A percentile compares a stretch with the other conserved stretches of the same genome.
Conservation (phyloP, 2,113 vertebrate genomes). For the Dasypus novemcinctus region DNA sequence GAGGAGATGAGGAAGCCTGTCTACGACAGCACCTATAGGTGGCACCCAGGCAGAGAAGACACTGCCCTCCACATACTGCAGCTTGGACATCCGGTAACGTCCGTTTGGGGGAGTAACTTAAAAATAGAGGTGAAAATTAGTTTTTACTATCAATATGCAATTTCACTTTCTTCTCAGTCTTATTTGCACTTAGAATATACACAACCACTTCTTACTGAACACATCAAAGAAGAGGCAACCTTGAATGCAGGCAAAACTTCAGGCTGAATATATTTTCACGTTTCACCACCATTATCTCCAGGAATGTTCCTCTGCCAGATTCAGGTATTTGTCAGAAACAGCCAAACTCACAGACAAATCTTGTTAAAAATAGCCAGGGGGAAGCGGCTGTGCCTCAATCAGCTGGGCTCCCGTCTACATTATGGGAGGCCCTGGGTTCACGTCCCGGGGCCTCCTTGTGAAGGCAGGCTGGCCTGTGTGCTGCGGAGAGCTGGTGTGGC, state of each 20-base stretch:
- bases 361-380: background rate
- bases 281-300: background rate
- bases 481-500: too few relatives aligned
- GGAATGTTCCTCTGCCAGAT: background rate
- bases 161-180: background rate
- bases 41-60: background rate
- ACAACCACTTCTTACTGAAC: background rate
- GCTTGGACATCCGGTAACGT: background rate
- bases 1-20: background rate
- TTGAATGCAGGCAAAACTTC: background rate
- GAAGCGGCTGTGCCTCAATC: too few relatives aligned
- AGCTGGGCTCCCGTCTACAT: too few relatives aligned
- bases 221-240: background rate
- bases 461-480: too few relatives aligned
- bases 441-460: too few relatives aligned
- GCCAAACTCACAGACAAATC: background rate
- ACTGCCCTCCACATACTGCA: too few relatives aligned
- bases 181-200: background rate
- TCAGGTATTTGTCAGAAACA: background rate
- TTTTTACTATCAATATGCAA: background rate
- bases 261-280: background rate
- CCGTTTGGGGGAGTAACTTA: background rate
- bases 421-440: too few relatives aligned
- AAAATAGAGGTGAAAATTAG: background rate
- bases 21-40: background rate